A percentile compares a stretch with the other conserved stretches of the same genome.
phyloP scores from a whole-genome alignment of 2,888 invertebrate genomes.

The Drosophila mayaguana region DNA sequence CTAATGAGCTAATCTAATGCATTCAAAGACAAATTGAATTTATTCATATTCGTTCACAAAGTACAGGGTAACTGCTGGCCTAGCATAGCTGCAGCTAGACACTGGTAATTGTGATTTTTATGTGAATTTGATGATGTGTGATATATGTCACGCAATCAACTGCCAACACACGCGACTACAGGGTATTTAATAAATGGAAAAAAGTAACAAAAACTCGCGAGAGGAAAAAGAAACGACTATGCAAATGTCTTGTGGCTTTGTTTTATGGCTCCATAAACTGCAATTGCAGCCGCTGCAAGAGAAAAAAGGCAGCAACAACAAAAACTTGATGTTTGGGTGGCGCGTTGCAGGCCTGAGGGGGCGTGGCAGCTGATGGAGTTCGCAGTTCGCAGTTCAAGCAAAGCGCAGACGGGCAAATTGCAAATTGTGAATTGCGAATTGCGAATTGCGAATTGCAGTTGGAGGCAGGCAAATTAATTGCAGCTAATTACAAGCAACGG shows the following conservation, averaged over 20 bases:
- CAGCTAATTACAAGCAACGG: conserved; percentile 66
- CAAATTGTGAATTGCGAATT: conserved; percentile 1
- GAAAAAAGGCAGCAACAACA: background rate
- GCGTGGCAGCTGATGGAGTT: background rate
- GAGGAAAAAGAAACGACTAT: conserved; percentile 42
- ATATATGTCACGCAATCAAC: conserved; percentile 72
- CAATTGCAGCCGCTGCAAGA: conserved; percentile 22
- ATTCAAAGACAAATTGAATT: no score
- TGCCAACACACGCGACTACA: conserved; percentile 26
- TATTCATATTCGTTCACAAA: background rate
- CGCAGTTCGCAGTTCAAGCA: conserved; percentile 32
- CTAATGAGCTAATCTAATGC: no score
- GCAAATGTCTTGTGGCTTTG: conserved; percentile 54
- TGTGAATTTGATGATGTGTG: conserved; percentile 72
- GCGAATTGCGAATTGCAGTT: conserved; percentile 11
- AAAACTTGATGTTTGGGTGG: conserved; percentile 11
- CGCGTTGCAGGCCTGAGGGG: background rate
- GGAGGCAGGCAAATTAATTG: conserved; percentile 71
- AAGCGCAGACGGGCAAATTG: conserved; percentile 19
- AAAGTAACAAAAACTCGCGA: conserved; percentile 2
- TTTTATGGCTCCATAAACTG: conserved; percentile 63
- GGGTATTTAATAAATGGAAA: conserved; percentile 8
- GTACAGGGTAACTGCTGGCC: background rate
- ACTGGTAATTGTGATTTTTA: conserved; percentile 40
- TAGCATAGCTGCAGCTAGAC: background rate